Evolutionary conservation across 1,140 invertebrate species (phyloP), one percentile per base, ranked within the genome.

Genomic region (Neodiprion lecontei): DNA sequence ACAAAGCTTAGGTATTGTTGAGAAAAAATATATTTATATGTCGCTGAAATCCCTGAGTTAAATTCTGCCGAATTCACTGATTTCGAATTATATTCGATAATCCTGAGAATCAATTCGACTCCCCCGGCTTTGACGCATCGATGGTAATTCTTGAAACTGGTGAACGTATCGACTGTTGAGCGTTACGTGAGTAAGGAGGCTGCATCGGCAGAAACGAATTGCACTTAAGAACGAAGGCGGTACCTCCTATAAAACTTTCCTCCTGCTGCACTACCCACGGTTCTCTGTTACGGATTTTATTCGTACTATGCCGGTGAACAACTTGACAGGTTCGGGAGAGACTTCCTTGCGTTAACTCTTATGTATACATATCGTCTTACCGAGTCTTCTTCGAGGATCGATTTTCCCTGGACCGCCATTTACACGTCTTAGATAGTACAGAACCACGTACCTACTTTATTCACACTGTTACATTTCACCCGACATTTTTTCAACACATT

Each of bases 81-180:
- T 5, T 40, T 40, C 5, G 28, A 4, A 40, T 40, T 40, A 40
- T 40, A 40, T 40, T 40, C 28, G 28, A 40, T 40, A 40, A 40
- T 40, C 28, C 1, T 40, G 28, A 5, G 1, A 40, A 40, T 40
- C 28, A 40, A 40, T 40, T 40, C 28, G 1, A 40, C 28, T 40
- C 28, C 53, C 4, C 53, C n/a, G 50, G 53, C n/a, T 61, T 4
- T 61, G 53, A 61, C 53, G 53, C 4, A 61, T 14, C 53, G 11
- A 61, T 61, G 4, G 53, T 14, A 61, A 61, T 61, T 61, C 53
- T 61, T 61, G 53, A 61, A 40, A 61, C 53, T 61, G n/a, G 53
- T 14, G 53, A 61, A 61, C n/a, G 53, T 61, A 61, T 61, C 53
- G 53, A 61, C 53, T 61, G n/a, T 61, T 61, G 53, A 61, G n/a